phyloP scores from a whole-genome alignment of 2,888 invertebrate species.

The Eledona agricola region DNA sequence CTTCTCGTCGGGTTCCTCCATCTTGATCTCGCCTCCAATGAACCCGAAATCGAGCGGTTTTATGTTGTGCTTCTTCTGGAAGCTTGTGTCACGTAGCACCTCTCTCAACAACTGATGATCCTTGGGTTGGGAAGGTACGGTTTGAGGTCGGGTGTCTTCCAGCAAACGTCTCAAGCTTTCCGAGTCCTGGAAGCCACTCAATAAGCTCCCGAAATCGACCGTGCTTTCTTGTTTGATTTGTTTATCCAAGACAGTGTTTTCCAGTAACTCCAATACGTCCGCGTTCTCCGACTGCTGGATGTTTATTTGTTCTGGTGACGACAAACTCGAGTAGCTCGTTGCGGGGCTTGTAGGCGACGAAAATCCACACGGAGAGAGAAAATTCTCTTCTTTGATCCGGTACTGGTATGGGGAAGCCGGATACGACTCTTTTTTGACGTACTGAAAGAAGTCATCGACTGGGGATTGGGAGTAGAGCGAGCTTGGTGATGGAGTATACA shows the following conservation, averaged over 20 bases:
- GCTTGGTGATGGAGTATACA: slow-evolving; percentile 64
- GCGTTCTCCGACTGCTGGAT: slow-evolving; percentile 44
- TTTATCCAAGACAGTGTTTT: slow-evolving; percentile 51
- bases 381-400: slow-evolving; percentile 61
- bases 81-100: slow-evolving; percentile 83
- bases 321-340: slow-evolving; percentile 49
- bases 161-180: slow-evolving; percentile 50
- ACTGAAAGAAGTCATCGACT: slow-evolving; percentile 63
- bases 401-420: slow-evolving; percentile 64
- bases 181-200: slow-evolving; percentile 65
- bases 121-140: slow-evolving; percentile 60
- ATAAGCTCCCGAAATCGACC: slow-evolving; percentile 69
- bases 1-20: slow-evolving; percentile 71
- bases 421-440: slow-evolving; percentile 64
- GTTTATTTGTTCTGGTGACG: slow-evolving; percentile 48
- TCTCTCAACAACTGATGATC: slow-evolving; percentile 82
- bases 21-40: slow-evolving; percentile 67
- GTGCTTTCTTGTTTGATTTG: slow-evolving; percentile 68
- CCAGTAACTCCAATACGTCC: slow-evolving; percentile 53
- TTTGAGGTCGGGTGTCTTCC: slow-evolving; percentile 48
- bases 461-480: slow-evolving; percentile 67
- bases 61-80: slow-evolving; percentile 84
- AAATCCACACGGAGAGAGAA: slow-evolving; percentile 58
- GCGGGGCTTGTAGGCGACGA: slow-evolving; percentile 63
- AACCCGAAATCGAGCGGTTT: slow-evolving; percentile 77